Evolutionary conservation across 2,888 invertebrate genomes (phyloP).

Genomic region (Clunio marinus): DNA sequence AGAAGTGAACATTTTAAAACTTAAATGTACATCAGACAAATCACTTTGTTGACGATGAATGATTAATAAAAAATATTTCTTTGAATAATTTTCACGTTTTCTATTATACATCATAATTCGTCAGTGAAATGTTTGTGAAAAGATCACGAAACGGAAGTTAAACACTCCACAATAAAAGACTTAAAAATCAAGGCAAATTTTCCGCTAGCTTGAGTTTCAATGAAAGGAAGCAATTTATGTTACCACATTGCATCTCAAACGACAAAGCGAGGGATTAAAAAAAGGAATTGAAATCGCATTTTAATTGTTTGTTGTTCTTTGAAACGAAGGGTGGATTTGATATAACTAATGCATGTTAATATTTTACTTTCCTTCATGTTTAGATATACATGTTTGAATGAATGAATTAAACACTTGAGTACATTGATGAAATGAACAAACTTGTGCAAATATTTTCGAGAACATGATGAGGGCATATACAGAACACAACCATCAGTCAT

Average conservation of each 20-base stretch:
- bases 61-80: too few species aligned
- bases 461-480: neutral
- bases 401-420: slow-evolving; percentile 38
- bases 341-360: neutral
- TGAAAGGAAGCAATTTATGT: neutral
- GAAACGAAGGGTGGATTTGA: slow-evolving; percentile 30
- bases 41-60: too few species aligned
- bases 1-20: slow-evolving; percentile 3
- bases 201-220: slow-evolving; percentile 19
- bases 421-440: slow-evolving; percentile 30
- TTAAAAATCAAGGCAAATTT: neutral
- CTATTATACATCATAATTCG: neutral
- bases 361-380: neutral
- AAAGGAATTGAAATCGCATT: slow-evolving; percentile 26
- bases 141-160: neutral
- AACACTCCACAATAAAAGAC: neutral
- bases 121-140: neutral
- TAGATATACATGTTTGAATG: slow-evolving; percentile 27
- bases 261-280: too few species aligned
- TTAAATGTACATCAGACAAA: neutral
- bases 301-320: slow-evolving; percentile 33
- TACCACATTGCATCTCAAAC: neutral
- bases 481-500: too few species aligned
- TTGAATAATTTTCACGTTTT: neutral
- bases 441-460: neutral